phyloP scores from a whole-genome alignment of 2,797 vertebrate genomes.

The Diceros bicornis region DNA sequence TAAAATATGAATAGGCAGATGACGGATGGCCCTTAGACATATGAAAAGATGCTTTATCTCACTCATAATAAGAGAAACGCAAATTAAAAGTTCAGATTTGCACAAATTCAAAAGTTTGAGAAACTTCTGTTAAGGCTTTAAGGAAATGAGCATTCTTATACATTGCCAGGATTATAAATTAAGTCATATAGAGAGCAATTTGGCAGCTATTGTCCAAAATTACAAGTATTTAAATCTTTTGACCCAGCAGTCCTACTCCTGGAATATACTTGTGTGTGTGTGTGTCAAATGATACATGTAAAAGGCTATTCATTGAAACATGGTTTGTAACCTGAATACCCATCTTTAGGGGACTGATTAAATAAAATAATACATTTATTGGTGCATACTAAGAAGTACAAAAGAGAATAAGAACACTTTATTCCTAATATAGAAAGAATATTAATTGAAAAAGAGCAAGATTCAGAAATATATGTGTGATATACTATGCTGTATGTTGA shows the following conservation, averaged over 20 bases:
- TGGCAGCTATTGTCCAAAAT: background rate
- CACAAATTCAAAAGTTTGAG: background rate
- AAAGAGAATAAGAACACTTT: background rate
- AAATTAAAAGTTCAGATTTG: background rate
- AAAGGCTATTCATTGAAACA: background rate
- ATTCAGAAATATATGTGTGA: background rate
- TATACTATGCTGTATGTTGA: background rate
- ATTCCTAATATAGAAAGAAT: slow-evolving; percentile 11
- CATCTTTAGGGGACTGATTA: background rate
- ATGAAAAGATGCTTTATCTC: background rate
- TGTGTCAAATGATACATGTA: background rate
- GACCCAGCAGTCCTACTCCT: background rate
- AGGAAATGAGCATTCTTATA: background rate
- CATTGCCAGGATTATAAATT: background rate
- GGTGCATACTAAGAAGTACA: background rate
- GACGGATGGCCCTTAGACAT: background rate
- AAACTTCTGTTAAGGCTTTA: background rate
- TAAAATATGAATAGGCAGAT: background rate
- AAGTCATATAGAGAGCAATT: background rate
- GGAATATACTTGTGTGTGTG: background rate
- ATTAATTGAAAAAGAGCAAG: background rate
- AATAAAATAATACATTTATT: background rate
- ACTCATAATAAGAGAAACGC: background rate
- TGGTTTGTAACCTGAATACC: background rate
- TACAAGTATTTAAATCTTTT: background rate